Percentiles rank a stretch among this genome's conserved stretches.
phyloP scores from a whole-genome alignment of 2,797 vertebrate species.

The Myotis planiceps region DNA sequence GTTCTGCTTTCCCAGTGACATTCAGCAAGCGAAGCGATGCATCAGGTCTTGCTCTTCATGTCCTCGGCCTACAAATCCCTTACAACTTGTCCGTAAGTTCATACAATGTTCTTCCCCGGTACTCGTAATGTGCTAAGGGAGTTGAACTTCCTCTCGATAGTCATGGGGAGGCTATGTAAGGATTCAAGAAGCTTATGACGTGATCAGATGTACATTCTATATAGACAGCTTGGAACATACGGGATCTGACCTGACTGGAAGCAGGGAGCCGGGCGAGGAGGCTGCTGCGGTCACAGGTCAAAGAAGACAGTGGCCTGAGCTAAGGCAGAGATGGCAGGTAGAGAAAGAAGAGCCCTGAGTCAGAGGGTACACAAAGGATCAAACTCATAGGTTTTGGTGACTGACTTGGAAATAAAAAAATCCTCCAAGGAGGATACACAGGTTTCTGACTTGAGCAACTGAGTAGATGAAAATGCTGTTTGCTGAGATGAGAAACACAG shows the following conservation, averaged over 20 bases:
- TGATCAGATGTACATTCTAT: not conserved
- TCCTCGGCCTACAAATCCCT: not conserved
- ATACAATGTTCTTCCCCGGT: not conserved
- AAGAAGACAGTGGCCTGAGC: not conserved
- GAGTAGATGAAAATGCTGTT: not conserved
- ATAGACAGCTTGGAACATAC: not conserved
- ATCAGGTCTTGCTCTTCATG: not conserved
- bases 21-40: not conserved
- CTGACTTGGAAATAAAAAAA: not conserved
- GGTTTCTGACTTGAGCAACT: not conserved
- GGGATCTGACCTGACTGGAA: not conserved
- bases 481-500: not conserved
- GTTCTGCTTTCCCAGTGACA: not conserved
- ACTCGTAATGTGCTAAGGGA: not conserved
- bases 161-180: not conserved
- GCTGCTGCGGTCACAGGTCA: not conserved
- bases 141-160: not conserved
- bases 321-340: not conserved
- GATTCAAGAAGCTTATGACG: not conserved
- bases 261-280: not conserved
- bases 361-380: not conserved
- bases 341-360: not conserved
- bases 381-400: not conserved
- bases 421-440: not conserved
- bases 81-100: not conserved